phyloP scores from a whole-genome alignment of 2,888 invertebrate genomes.

The Mimas tiliae region DNA sequence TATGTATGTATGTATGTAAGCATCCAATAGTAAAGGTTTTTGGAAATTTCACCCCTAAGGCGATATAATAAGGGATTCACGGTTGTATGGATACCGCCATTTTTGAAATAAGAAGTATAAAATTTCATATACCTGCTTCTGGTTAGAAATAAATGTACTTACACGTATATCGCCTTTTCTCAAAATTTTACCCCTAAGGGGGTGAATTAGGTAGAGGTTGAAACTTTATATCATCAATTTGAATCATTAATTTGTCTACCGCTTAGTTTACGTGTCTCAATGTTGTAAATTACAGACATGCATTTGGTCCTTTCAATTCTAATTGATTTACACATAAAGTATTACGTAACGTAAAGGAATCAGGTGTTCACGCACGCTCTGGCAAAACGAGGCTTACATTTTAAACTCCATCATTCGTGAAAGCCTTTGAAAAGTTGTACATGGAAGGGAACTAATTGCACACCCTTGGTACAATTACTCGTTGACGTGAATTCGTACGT shows the following conservation, averaged over 20 bases:
- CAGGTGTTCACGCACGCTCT: constrained; percentile 48
- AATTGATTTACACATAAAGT: constrained; percentile 11
- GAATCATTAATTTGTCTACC: background rate
- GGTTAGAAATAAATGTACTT: no score
- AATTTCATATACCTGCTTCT: no score
- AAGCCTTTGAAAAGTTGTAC: constrained; percentile 54
- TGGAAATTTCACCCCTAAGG: no score
- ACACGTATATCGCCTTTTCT: no score
- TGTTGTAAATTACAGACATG: background rate
- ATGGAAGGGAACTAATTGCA: constrained; percentile 68
- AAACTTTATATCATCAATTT: no score
- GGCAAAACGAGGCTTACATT: constrained; percentile 47
- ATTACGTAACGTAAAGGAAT: constrained; percentile 24
- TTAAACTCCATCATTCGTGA: constrained; percentile 52
- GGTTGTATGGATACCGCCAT: no score
- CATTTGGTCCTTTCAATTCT: background rate
- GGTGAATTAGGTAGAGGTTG: no score
- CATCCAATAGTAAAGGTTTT: no score
- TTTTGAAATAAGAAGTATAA: no score
- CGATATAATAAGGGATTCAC: no score
- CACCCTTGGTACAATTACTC: constrained; percentile 64
- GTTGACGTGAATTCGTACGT: constrained; percentile 63
- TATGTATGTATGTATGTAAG: no score
- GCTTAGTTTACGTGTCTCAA: background rate
- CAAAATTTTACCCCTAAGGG: no score